Conservation (phyloP, 2,797 vertebrate genomes). For the Aplochiton taeniatus region DNA sequence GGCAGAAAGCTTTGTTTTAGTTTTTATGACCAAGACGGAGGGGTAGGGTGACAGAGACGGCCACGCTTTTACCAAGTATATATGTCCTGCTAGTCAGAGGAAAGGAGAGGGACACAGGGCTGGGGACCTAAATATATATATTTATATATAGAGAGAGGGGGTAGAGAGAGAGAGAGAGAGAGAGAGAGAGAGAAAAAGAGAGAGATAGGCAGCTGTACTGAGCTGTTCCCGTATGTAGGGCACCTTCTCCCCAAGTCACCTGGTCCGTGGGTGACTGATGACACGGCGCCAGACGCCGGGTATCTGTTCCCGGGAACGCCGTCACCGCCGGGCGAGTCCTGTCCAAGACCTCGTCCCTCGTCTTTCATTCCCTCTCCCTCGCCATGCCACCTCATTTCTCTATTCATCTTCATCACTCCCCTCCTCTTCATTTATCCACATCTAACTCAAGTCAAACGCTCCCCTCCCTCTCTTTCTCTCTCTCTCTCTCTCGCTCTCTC, state of each 20-base stretch:
- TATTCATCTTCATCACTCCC: too few relatives aligned
- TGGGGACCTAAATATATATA: too few relatives aligned
- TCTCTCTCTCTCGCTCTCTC: constrained; percentile 2
- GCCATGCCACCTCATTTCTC: constrained; percentile 1
- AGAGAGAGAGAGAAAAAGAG: neutral
- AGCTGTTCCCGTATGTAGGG: constrained; percentile 51
- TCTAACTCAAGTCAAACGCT: too few relatives aligned
- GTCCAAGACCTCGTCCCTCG: constrained; percentile 38
- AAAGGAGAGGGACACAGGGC: constrained; percentile 28
- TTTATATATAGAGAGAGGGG: constrained; percentile 8
- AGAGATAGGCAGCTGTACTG: constrained; percentile 19
- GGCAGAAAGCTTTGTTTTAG: constrained; percentile 66
- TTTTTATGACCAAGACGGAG: constrained; percentile 54
- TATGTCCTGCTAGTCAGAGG: constrained; percentile 25
- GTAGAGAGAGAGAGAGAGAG: constrained; percentile 21
- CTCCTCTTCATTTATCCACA: too few relatives aligned
- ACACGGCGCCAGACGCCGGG: constrained; percentile 60
- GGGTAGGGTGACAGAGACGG: constrained; percentile 44
- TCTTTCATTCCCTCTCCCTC: constrained; percentile 22
- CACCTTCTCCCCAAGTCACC: constrained; percentile 63
- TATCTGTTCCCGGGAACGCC: constrained; percentile 58
- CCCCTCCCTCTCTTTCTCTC: constrained; percentile 2
- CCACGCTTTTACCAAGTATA: constrained; percentile 38
- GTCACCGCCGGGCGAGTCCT: constrained; percentile 64
- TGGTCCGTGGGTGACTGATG: constrained; percentile 71